Percentiles rank a stretch among this genome's conserved stretches.
phyloP scores from a whole-genome alignment of 2,888 invertebrate species.

The Chymomyza fuscimana region DNA sequence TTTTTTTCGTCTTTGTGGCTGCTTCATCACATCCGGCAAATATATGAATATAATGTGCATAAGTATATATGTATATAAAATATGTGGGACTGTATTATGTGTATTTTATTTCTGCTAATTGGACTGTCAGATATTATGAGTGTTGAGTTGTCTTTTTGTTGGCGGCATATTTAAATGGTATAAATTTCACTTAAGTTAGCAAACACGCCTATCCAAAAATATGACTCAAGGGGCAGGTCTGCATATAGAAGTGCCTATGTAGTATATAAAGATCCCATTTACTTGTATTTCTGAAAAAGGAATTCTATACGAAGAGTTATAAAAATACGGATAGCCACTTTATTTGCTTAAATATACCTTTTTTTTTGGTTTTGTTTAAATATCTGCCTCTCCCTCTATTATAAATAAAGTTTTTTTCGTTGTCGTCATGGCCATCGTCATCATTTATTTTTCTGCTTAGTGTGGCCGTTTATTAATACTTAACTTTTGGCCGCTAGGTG shows the following conservation, averaged over 20 bases:
- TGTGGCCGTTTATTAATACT: too few relatives aligned
- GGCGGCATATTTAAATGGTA: constrained; percentile 41
- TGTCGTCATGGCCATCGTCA: too few relatives aligned
- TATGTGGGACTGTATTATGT: constrained; percentile 31
- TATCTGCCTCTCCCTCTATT: too few relatives aligned
- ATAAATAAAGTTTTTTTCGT: too few relatives aligned
- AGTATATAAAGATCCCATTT: not conserved
- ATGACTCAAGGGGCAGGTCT: not conserved
- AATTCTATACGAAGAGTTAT: too few relatives aligned
- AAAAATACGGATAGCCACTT: too few relatives aligned
- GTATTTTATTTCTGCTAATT: constrained; percentile 73
- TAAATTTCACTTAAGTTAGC: constrained; percentile 70
- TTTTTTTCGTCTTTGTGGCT: constrained; percentile 27
- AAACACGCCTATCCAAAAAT: constrained; percentile 39
- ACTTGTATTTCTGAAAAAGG: too few relatives aligned
- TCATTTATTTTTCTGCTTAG: too few relatives aligned
- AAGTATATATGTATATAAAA: constrained; percentile 12
- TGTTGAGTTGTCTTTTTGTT: constrained; percentile 43
- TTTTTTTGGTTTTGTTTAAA: too few relatives aligned
- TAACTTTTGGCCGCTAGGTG: too few relatives aligned
- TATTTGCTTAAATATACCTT: too few relatives aligned
- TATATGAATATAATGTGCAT: constrained; percentile 28
- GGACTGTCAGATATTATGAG: constrained; percentile 66
- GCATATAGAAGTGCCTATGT: not conserved
- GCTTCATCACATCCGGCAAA: constrained; percentile 62